Evolutionary conservation across 2,888 invertebrate species (phyloP).

Genomic region (Clitarchus hookeri): DNA sequence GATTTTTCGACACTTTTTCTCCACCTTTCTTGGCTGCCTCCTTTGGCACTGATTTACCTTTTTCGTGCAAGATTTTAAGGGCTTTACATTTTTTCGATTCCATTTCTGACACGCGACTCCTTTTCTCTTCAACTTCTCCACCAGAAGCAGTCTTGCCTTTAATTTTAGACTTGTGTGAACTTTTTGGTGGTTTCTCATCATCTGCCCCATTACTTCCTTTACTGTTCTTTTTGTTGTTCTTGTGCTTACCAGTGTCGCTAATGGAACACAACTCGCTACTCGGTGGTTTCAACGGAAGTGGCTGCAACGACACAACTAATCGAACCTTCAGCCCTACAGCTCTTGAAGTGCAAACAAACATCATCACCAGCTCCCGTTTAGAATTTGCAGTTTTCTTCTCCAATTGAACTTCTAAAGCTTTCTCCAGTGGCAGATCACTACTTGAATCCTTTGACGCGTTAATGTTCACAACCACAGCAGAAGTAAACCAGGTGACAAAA

Average conservation of each 20-base stretch:
- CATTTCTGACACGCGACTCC: not conserved
- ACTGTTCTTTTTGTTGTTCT: constrained; percentile 53
- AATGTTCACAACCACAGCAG: constrained; percentile 61
- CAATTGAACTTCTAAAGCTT: constrained; percentile 35
- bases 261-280: constrained; percentile 64
- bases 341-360: constrained; percentile 77
- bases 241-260: constrained; percentile 48
- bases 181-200: not conserved
- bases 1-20: not conserved
- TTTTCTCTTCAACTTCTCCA: not conserved
- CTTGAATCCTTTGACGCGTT: constrained; percentile 29
- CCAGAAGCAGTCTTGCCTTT: not conserved
- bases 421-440: constrained; percentile 28
- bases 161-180: not conserved
- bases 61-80: not conserved
- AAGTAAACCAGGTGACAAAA: constrained; percentile 77
- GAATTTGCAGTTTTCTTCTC: constrained; percentile 62
- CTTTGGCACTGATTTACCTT: not conserved
- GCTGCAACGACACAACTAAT: constrained; percentile 78
- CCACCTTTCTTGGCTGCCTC: not conserved
- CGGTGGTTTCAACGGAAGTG: constrained; percentile 72
- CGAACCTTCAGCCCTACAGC: constrained; percentile 81
- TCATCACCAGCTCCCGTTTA: constrained; percentile 71
- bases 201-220: constrained; percentile 50
- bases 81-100: not conserved